Evolutionary conservation across 2,797 vertebrate genomes (phyloP).

Genomic region (Catamblyrhynchus diadema): DNA sequence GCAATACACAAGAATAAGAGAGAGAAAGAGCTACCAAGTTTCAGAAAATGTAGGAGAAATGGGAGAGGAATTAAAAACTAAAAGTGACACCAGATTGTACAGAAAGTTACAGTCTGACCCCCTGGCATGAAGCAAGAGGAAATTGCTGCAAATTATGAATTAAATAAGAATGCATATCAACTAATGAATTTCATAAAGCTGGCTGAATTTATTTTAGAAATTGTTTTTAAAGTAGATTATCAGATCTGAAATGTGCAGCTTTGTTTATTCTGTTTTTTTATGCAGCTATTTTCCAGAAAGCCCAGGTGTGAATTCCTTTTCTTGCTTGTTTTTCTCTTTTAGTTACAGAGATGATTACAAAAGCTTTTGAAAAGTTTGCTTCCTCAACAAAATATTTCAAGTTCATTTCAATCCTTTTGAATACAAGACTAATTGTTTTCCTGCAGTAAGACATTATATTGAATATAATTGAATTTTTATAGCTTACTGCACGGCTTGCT

Average conservation of each 20-base stretch:
- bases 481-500: not conserved
- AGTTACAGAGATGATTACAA: slow-evolving; percentile 21
- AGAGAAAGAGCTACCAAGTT: not conserved
- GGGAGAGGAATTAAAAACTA: not conserved
- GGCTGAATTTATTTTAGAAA: not conserved
- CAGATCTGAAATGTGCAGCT: not conserved
- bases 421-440: slow-evolving; percentile 17
- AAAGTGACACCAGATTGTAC: not conserved
- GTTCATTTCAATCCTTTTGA: not conserved
- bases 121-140: not conserved
- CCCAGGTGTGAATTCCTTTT: slow-evolving; percentile 4
- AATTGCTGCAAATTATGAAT: not conserved
- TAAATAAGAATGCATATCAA: not conserved
- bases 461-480: not conserved
- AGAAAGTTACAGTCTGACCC: not conserved
- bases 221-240: not conserved
- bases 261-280: not conserved
- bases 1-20: not conserved
- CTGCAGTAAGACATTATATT: not conserved
- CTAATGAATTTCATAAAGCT: not conserved
- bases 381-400: not conserved
- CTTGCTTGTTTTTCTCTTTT: not conserved
- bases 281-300: not conserved
- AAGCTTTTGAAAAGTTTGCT: slow-evolving; percentile 5
- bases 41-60: not conserved